Evolutionary conservation across 92 coral and sea anemone genomes (phyloP).

Genomic region (Ricordea florida): DNA sequence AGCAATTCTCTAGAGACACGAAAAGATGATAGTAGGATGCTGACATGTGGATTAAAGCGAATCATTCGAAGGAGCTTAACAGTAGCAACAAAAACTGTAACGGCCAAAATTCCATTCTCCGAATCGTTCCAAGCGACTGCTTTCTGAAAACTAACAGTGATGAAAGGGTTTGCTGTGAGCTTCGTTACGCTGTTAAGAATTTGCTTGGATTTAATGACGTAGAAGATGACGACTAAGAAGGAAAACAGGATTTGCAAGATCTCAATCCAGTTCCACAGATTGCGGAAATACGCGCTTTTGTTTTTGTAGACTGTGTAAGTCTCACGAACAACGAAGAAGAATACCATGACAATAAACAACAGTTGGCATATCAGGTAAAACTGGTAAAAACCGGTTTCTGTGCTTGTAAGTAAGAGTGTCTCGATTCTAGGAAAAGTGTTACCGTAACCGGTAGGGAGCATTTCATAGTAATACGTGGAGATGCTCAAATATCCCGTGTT

Average conservation of each 20-base stretch:
- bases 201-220: conserved; percentile 67
- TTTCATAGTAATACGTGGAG: conserved; percentile 60
- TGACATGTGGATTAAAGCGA: conserved; percentile 76
- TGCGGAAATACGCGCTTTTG: conserved; percentile 48
- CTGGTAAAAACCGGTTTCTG: conserved; percentile 65
- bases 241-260: conserved; percentile 61
- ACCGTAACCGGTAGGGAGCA: conserved; percentile 68
- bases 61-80: conserved; percentile 62
- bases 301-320: conserved; percentile 36
- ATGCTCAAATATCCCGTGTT: conserved; percentile 74
- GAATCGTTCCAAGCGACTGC: conserved; percentile 61
- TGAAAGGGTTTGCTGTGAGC: conserved; percentile 67
- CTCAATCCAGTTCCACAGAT: conserved; percentile 79
- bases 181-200: conserved; percentile 56
- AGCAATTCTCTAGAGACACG: conserved; percentile 46
- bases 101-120: conserved; percentile 61
- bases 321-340: conserved; percentile 57
- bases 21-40: conserved; percentile 59
- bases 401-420: conserved; percentile 64
- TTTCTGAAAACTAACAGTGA: conserved; percentile 60
- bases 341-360: conserved; percentile 62
- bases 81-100: conserved; percentile 71
- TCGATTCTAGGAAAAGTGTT: conserved; percentile 56
- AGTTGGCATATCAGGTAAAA: conserved; percentile 77
- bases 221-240: conserved; percentile 49